Percentiles rank a stretch among this genome's conserved stretches.
Evolutionary conservation across 2,797 vertebrate genomes (phyloP).

Genomic region (Tapera naevia): DNA sequence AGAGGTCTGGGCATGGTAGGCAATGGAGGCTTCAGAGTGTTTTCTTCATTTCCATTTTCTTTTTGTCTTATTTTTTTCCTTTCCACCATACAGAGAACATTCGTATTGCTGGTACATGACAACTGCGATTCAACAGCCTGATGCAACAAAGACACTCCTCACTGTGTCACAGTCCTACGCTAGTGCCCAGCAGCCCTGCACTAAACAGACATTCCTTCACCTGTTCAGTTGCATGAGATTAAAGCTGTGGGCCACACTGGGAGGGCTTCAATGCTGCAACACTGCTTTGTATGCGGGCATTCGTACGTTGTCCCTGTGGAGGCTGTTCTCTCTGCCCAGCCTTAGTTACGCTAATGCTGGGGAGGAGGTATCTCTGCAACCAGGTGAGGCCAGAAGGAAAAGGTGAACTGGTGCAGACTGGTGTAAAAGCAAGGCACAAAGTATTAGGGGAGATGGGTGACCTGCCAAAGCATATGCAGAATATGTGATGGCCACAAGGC

Average conservation of each 20-base stretch:
- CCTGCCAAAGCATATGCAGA: not conserved
- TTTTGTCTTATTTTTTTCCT: not conserved
- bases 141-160: not conserved
- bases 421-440: not conserved
- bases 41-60: not conserved
- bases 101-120: not conserved
- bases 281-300: not conserved
- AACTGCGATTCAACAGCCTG: not conserved
- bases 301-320: not conserved
- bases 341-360: not conserved
- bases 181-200: not conserved
- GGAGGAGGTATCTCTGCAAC: not conserved
- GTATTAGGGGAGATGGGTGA: not conserved
- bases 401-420: not conserved
- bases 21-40: not conserved
- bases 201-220: too few species aligned
- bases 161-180: rapidly evolving
- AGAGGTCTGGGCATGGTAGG: not conserved
- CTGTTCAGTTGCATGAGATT: not conserved
- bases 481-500: not conserved
- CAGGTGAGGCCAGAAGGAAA: not conserved
- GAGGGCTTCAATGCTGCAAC: not conserved
- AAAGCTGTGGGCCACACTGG: not conserved
- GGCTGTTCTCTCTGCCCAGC: not conserved
- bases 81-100: not conserved